A percentile compares a stretch with the other conserved stretches of the same genome.
Conservation (phyloP, 2,888 invertebrate species). For the Ochlodes sylvanus region DNA sequence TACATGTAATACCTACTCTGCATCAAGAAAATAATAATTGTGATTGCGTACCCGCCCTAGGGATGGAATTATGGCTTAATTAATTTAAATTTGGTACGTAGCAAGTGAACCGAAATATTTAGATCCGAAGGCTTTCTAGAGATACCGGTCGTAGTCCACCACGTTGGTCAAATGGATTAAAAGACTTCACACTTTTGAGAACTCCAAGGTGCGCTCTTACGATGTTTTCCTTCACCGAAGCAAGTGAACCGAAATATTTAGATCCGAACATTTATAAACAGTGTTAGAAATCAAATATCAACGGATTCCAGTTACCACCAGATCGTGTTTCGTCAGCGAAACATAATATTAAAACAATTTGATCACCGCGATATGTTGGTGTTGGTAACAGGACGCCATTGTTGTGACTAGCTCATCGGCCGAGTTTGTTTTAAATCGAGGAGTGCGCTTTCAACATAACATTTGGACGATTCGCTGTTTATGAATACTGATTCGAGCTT, state of each 20-base stretch:
- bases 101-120: too few species aligned
- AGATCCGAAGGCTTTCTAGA: too few species aligned
- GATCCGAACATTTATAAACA: conserved; percentile 25
- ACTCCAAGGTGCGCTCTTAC: background rate
- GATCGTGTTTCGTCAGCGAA: conserved; percentile 25
- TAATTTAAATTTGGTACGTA: too few species aligned
- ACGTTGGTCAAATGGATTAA: too few species aligned
- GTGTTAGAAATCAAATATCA: conserved; percentile 31
- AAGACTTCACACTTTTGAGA: too few species aligned
- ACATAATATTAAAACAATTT: conserved; percentile 27
- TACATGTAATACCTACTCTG: too few species aligned
- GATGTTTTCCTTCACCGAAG: background rate
- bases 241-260: conserved; percentile 8
- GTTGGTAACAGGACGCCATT: conserved; percentile 1
- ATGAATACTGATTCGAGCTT: conserved; percentile 1
- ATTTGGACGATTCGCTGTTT: background rate
- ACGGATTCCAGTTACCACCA: conserved; percentile 25
- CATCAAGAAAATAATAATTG: too few species aligned
- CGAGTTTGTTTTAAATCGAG: conserved; percentile 15
- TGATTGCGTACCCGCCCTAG: too few species aligned
- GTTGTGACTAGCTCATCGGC: background rate
- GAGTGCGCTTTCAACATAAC: conserved; percentile 3
- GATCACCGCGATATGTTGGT: conserved; percentile 11
- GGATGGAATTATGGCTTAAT: too few species aligned
- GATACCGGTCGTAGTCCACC: too few species aligned